Evolutionary conservation across 2,797 vertebrate species (phyloP), one percentile per base, ranked within the genome.

Genomic region (Syngnathus rostellatus): DNA sequence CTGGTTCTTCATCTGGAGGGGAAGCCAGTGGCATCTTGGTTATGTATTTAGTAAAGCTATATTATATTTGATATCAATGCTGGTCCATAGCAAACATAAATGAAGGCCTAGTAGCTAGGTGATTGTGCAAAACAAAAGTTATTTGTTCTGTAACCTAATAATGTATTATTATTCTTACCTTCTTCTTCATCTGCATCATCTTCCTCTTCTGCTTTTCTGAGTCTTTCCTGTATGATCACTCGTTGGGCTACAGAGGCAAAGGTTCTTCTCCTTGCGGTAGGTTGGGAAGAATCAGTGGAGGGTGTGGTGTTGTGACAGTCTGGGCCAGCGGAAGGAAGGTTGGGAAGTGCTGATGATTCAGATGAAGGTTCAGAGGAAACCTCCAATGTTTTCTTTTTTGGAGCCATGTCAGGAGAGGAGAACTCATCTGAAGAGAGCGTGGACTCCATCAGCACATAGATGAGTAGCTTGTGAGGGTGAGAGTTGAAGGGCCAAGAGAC

Each of bases 141-240:
- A 1, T 61, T 19, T 39, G 38, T n/a, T 21, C 9, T 6, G 39
- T 41, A 21, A 40, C 19, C 3, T 40, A 25, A 31, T 57, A 16
- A 57, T 17, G 8, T 23, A 23, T 43, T 2, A 38, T 64, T 38
- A 8, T 9, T 71, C 81, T 86, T 73, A 91, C 90, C 90, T 43
- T 80, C 77, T 3, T 90, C 89, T 11, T 87, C 86, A 14, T 71
- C 75, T 1, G 73, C 14, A 8, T 63, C 74, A 14, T 85, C 76
- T 45, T 84, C 76, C 41, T 85, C 77, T 40, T 88, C 84, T 7
- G 81, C 79, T 68, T 84, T 90, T 70, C 80, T 81, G 10, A 90
- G 76, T 67, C 86, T 80, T 62, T 89, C 89, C 65, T 89, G 84
- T 6, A 87, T 70, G 5, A 91, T 85, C 70, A 92, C 85, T 16